Evolutionary conservation across 2,888 invertebrate genomes (phyloP).

Genomic region (Lithophane semibrunnea): DNA sequence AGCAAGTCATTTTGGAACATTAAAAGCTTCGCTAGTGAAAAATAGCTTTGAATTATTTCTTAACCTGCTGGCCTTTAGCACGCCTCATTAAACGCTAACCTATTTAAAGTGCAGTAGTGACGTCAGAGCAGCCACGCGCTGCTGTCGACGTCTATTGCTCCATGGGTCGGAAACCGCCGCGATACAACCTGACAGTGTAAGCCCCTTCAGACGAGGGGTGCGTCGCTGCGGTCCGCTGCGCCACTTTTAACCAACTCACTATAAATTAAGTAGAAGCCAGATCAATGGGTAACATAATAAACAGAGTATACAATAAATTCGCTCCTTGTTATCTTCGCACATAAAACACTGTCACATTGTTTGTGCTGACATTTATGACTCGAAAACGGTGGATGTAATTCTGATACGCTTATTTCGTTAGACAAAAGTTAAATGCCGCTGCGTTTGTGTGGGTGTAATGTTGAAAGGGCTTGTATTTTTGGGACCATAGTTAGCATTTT

Average conservation of each 20-base stretch:
- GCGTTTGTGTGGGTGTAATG: slow-evolving; percentile 11
- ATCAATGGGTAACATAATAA: slow-evolving; percentile 58
- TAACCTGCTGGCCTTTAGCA: slow-evolving; percentile 46
- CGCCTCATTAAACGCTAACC: slow-evolving; percentile 62
- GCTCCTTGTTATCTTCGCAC: slow-evolving; percentile 61
- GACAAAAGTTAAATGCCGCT: slow-evolving; percentile 44
- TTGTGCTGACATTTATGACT: slow-evolving; percentile 57
- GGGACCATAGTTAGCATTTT: slow-evolving; percentile 36
- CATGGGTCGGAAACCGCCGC: slow-evolving; percentile 64
- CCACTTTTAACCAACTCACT: slow-evolving; percentile 55
- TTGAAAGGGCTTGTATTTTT: slow-evolving; percentile 31
- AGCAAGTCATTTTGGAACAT: slow-evolving; percentile 47
- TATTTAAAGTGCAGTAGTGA: slow-evolving; percentile 65
- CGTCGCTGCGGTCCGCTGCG: slow-evolving; percentile 50
- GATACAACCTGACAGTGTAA: slow-evolving; percentile 62
- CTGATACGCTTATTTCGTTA: slow-evolving; percentile 59
- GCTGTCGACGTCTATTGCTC: slow-evolving; percentile 62
- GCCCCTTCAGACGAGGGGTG: slow-evolving; percentile 58
- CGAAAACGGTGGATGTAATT: slow-evolving; percentile 51
- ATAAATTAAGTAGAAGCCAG: slow-evolving; percentile 60
- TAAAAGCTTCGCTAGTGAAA: slow-evolving; percentile 40
- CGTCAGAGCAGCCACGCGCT: slow-evolving; percentile 56
- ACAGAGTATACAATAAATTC: slow-evolving; percentile 59
- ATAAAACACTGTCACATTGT: slow-evolving; percentile 64
- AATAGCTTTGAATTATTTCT: slow-evolving; percentile 42